phyloP scores from a whole-genome alignment of 2,797 vertebrate species.

The Otolemur crassicaudatus region DNA sequence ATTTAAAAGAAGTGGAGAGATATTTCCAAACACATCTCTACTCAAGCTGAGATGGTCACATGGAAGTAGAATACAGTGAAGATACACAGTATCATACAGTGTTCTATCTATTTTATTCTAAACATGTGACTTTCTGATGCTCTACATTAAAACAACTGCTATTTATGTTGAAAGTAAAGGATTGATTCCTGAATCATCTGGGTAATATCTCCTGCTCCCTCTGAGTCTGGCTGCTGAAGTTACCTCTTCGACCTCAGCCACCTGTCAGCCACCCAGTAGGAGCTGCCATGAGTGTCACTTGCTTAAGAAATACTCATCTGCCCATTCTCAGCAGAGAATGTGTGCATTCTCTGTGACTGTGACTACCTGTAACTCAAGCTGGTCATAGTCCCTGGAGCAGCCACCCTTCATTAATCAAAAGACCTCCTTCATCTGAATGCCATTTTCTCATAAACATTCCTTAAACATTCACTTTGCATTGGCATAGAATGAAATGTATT shows the following conservation, averaged over 20 bases:
- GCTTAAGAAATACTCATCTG: not conserved
- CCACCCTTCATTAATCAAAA: not conserved
- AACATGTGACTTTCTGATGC: not conserved
- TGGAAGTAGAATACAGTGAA: no score
- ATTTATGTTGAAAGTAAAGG: not conserved
- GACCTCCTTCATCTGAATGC: not conserved
- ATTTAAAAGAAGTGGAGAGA: not conserved
- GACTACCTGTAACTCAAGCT: accelerated
- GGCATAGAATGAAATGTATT: not conserved
- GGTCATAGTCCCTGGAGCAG: accelerated
- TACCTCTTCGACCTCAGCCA: not conserved
- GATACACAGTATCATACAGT: not conserved
- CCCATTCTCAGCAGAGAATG: accelerated
- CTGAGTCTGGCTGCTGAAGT: no score
- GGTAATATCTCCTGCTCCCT: not conserved
- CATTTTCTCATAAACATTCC: not conserved
- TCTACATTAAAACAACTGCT: not conserved
- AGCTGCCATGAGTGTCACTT: accelerated
- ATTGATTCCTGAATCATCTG: not conserved
- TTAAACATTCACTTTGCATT: not conserved
- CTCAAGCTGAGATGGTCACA: not conserved
- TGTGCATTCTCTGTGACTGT: no score
- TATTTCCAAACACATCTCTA: not conserved
- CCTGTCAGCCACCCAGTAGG: not conserved
- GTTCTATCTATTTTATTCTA: not conserved